Conservation (phyloP, 2,797 vertebrate genomes). For the Amazona finschi region DNA sequence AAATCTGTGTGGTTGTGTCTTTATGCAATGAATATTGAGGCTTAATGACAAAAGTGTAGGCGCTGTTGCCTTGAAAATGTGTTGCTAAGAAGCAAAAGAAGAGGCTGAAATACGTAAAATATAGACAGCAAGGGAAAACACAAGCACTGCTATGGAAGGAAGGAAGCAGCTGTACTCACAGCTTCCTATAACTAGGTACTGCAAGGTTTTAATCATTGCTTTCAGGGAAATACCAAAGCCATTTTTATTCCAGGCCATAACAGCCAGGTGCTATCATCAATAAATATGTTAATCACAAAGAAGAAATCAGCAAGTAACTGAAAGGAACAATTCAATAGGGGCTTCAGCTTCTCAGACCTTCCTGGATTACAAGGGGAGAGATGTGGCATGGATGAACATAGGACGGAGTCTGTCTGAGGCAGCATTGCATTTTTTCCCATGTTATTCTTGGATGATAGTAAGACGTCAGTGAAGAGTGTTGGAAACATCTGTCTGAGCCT, state of each 20-base stretch:
- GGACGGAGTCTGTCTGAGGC: background rate
- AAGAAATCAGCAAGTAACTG: background rate
- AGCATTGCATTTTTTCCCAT: background rate
- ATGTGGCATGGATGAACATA: background rate
- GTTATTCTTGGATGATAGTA: background rate
- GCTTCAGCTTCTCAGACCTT: background rate
- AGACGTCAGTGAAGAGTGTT: background rate
- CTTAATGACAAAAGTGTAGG: background rate
- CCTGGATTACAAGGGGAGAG: background rate
- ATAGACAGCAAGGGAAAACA: background rate
- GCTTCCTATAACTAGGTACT: background rate
- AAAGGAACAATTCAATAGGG: background rate
- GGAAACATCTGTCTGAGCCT: background rate
- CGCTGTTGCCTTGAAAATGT: background rate
- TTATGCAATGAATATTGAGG: background rate
- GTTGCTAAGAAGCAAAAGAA: conserved; percentile 32
- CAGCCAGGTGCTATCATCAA: background rate
- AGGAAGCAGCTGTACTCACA: background rate
- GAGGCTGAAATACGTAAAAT: background rate
- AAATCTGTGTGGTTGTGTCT: background rate
- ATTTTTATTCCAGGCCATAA: background rate
- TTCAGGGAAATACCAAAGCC: background rate
- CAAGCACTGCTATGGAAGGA: background rate
- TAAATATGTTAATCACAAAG: background rate
- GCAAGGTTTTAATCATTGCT: background rate